Percentiles rank a stretch among this genome's conserved stretches.
Evolutionary conservation across 2,888 invertebrate species (phyloP).

Genomic region (Drosophila ezoana): DNA sequence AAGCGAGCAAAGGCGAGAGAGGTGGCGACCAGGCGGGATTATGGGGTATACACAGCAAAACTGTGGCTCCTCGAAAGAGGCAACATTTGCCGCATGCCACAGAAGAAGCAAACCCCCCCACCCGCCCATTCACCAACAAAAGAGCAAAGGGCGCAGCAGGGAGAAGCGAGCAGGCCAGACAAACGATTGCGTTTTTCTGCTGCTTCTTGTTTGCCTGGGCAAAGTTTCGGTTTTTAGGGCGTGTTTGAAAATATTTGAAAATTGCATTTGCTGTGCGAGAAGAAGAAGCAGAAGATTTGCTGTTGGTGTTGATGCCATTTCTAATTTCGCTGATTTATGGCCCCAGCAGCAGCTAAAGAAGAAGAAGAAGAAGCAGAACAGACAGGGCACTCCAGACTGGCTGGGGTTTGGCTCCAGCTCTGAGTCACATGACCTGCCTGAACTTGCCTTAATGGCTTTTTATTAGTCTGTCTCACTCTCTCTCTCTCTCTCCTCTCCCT

Average conservation of each 20-base stretch:
- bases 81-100: constrained; percentile 33
- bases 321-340: constrained; percentile 76
- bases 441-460: constrained; percentile 76
- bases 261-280: constrained; percentile 46
- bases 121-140: neutral
- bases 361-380: neutral
- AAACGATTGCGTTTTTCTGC: constrained; percentile 23
- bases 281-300: constrained; percentile 23
- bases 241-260: constrained; percentile 51
- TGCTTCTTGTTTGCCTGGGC: neutral
- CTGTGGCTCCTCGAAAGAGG: constrained; percentile 18
- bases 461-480: constrained; percentile 42
- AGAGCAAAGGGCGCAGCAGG: constrained; percentile 12
- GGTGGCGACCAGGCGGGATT: no score
- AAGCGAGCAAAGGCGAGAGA: neutral
- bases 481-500: constrained; percentile 1
- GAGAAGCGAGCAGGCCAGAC: constrained; percentile 35
- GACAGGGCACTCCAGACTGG: constrained; percentile 21
- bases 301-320: constrained; percentile 64
- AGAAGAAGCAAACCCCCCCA: neutral
- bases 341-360: constrained; percentile 1
- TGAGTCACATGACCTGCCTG: constrained; percentile 80
- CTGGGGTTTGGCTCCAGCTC: constrained; percentile 29
- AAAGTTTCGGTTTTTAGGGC: constrained; percentile 24
- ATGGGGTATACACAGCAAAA: constrained; percentile 1